phyloP scores from a whole-genome alignment of 2,888 invertebrate genomes.

The Caenorhabditis angaria region DNA sequence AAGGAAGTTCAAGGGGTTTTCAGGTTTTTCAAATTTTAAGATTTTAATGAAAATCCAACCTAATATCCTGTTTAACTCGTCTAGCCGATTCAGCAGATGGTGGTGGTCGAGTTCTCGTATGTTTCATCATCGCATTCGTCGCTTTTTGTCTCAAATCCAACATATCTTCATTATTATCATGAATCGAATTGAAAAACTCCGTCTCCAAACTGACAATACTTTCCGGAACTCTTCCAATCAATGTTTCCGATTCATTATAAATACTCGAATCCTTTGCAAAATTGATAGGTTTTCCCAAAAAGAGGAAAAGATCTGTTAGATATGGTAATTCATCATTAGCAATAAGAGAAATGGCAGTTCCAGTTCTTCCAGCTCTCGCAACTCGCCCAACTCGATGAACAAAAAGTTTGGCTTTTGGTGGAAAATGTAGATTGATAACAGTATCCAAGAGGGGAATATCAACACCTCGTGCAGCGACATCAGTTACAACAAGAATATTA shows the following conservation, averaged over 20 bases:
- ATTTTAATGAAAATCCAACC: too few relatives aligned
- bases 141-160: slow-evolving; percentile 80
- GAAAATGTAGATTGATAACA: slow-evolving; percentile 91
- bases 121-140: slow-evolving; percentile 89
- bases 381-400: slow-evolving; percentile 93
- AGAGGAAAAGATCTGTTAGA: slow-evolving; percentile 91
- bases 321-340: slow-evolving; percentile 90
- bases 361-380: slow-evolving; percentile 73
- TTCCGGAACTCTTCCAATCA: slow-evolving; percentile 85
- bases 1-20: too few relatives aligned
- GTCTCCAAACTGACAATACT: slow-evolving; percentile 85
- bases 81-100: slow-evolving; percentile 89
- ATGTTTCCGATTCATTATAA: slow-evolving; percentile 54
- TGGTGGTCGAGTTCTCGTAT: slow-evolving; percentile 85
- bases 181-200: slow-evolving; percentile 81
- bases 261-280: slow-evolving; percentile 60
- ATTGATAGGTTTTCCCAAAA: slow-evolving; percentile 83
- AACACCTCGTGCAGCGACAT: slow-evolving; percentile 95
- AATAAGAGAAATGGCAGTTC: slow-evolving; percentile 89
- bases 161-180: slow-evolving; percentile 77
- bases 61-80: slow-evolving; percentile 79
- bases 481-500: slow-evolving; percentile 89
- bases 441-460: slow-evolving; percentile 93
- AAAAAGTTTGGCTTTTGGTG: slow-evolving; percentile 93
- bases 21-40: neutral